Evolutionary conservation across 2,888 invertebrate species (phyloP).

Genomic region (Clitarchus hookeri): DNA sequence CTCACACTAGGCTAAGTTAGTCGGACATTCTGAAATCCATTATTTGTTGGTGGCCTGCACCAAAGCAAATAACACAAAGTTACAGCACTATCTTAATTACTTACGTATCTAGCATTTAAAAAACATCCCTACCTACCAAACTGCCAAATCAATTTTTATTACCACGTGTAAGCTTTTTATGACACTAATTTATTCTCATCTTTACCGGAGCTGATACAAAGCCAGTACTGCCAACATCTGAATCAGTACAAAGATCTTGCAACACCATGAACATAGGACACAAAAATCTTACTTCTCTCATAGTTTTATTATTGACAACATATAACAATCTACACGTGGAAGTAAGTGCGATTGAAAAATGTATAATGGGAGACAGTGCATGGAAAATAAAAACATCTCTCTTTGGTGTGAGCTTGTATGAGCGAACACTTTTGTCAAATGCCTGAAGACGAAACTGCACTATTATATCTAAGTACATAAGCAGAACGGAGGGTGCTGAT

Average conservation of each 20-base stretch:
- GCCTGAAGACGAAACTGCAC: not conserved
- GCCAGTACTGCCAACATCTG: not conserved
- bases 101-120: conserved; percentile 33
- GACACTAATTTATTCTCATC: conserved; percentile 19
- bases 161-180: conserved; percentile 4
- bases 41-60: conserved; percentile 37
- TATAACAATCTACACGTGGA: not conserved
- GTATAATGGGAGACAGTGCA: not conserved
- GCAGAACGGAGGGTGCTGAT: not conserved
- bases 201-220: not conserved
- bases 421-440: not conserved
- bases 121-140: conserved; percentile 32
- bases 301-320: not conserved
- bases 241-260: not conserved
- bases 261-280: not conserved
- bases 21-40: conserved; percentile 31
- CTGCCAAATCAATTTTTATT: conserved; percentile 26
- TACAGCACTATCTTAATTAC: conserved; percentile 27
- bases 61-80: conserved; percentile 37
- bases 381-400: not conserved
- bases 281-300: not conserved
- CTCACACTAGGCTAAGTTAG: conserved; percentile 34
- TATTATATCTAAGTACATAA: not conserved
- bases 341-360: not conserved
- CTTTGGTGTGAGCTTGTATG: not conserved